A percentile compares a stretch with the other conserved stretches of the same genome.
phyloP scores from a whole-genome alignment of 2,888 invertebrate genomes.

The Pantelozetes paolii region DNA sequence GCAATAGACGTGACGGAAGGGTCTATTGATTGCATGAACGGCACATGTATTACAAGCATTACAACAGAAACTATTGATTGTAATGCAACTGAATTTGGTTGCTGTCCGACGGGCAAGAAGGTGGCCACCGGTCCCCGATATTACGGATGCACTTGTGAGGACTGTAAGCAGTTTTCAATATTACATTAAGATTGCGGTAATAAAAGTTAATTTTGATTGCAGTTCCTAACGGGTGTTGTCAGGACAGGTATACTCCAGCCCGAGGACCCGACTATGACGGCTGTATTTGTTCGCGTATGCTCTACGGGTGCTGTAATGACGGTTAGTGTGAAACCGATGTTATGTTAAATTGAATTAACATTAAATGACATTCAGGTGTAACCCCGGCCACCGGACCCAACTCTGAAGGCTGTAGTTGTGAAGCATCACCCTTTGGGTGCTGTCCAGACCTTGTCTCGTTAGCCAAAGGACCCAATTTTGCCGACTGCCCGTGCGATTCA shows the following conservation, averaged over 20 bases:
- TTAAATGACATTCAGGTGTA: slow-evolving; percentile 15
- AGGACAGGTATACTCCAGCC: slow-evolving; percentile 63
- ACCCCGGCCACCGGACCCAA: slow-evolving; percentile 76
- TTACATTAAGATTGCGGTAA: neutral
- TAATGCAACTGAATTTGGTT: slow-evolving; percentile 52
- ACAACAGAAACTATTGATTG: slow-evolving; percentile 38
- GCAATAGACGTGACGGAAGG: neutral
- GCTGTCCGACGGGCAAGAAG: slow-evolving; percentile 76
- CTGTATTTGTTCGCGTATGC: slow-evolving; percentile 55
- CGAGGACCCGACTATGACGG: slow-evolving; percentile 61
- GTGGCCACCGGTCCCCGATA: slow-evolving; percentile 71
- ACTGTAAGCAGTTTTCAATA: slow-evolving; percentile 40
- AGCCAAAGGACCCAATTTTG: slow-evolving; percentile 62
- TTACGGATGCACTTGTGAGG: slow-evolving; percentile 54
- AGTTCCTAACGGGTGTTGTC: slow-evolving; percentile 63
- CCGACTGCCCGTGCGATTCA: slow-evolving; percentile 53
- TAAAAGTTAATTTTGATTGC: neutral
- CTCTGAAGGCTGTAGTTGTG: slow-evolving; percentile 66
- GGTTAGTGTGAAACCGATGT: too few relatives aligned
- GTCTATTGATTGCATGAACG: slow-evolving; percentile 21
- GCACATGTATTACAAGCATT: neutral
- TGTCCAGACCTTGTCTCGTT: slow-evolving; percentile 52
- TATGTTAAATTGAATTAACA: slow-evolving; percentile 29
- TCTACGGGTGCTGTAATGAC: slow-evolving; percentile 56
- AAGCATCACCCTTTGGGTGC: slow-evolving; percentile 57